Evolutionary conservation across 2,113 vertebrate genomes (phyloP), one percentile per base, ranked within the genome.

Genomic region (Gobius niger): DNA sequence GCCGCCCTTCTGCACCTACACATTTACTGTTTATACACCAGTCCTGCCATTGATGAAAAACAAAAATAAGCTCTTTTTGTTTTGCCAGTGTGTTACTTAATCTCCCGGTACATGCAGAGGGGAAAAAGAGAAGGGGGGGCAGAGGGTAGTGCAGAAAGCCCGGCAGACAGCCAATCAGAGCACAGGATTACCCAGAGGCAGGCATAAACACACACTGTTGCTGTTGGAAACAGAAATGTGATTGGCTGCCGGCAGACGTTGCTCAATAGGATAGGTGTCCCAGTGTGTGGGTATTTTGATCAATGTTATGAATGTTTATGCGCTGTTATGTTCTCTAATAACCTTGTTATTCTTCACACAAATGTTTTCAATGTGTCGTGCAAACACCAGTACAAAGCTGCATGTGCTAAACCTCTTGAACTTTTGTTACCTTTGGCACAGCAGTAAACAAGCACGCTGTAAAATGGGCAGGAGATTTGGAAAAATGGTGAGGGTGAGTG

Each of bases 21-120:
- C 51, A 47, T 63, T 52, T 12, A 0, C 0, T 90, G 82, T 88
- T 88, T 89, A 47, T 81, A 68, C 74, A 65, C 57, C 41, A 70
- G 60, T 61, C n/a, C 50, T 76, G 82, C 82, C 70, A 85, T 77
- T 74, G 66, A 86, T 84, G 86, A 72, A 91, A 90, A 92, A 92
- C 89, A 92, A 91, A 92, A 90, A 90, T 90, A 92, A 91, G 87
- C 89, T 68, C 80, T 89, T 91, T 89, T 91, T 91, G 90, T 93
- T 92, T 91, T 92, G 84, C 84, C 56, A 70, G 76, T 4, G 24
- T 87, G 88, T 87, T 88, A 85, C 82, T 90, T 91, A 92, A 92
- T 92, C 91, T 91, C 86, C 54, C 66, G 82, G 42, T 47, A 64
- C 57, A 62, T 44, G 63, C 67, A 73, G 47, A 73, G 63, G 54